Evolutionary conservation across 1,140 invertebrate species (phyloP).

Genomic region (Anoplophora glabripennis): DNA sequence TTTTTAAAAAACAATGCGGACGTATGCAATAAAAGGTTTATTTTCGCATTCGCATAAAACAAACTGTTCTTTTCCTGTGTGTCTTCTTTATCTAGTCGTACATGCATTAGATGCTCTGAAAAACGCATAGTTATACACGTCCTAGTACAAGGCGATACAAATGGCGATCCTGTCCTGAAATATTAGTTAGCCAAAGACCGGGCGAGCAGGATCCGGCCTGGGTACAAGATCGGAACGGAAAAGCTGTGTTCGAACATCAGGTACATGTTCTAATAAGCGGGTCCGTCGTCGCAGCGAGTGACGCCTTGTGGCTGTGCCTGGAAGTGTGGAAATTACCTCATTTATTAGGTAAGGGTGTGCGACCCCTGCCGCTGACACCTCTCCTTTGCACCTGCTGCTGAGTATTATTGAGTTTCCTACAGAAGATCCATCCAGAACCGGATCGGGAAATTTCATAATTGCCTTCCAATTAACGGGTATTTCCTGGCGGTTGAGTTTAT

Average conservation of each 20-base stretch:
- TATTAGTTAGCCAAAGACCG: no score
- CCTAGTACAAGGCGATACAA: no score
- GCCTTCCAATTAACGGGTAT: conserved; percentile 28
- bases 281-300: conserved; percentile 33
- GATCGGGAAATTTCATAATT: conserved; percentile 27
- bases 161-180: no score
- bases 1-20: no score
- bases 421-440: conserved; percentile 31
- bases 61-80: no score
- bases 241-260: conserved; percentile 44
- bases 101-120: no score
- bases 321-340: conserved; percentile 53
- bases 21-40: no score
- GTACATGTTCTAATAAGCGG: conserved; percentile 47
- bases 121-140: no score
- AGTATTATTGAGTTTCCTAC: conserved; percentile 50
- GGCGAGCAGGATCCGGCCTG: background rate
- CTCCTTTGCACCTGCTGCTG: conserved; percentile 52
- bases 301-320: conserved; percentile 47
- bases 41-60: no score
- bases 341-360: conserved; percentile 53
- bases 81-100: no score
- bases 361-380: conserved; percentile 51
- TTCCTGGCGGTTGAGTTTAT: conserved; percentile 17
- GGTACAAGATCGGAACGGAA: conserved; percentile 12